Evolutionary conservation across 2,888 invertebrate genomes (phyloP).

Genomic region (Ochlodes sylvanus): DNA sequence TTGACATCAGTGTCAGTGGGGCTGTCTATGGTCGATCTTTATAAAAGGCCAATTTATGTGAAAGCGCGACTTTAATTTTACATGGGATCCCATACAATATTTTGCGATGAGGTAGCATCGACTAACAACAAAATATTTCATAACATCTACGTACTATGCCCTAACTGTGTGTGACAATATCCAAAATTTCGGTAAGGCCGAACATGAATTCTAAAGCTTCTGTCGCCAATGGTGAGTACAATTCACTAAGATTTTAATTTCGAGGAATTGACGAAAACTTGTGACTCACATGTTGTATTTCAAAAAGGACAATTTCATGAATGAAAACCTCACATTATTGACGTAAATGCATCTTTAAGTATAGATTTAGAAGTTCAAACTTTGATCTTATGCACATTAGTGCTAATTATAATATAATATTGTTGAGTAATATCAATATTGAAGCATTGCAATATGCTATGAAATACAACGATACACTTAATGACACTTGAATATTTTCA

Average conservation of each 20-base stretch:
- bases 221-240: constrained; percentile 76
- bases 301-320: constrained; percentile 25
- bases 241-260: constrained; percentile 55
- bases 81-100: constrained; percentile 53
- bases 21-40: constrained; percentile 50
- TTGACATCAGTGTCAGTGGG: constrained; percentile 49
- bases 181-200: constrained; percentile 73
- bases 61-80: constrained; percentile 56
- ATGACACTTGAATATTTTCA: constrained; percentile 2
- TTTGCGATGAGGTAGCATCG: constrained; percentile 79
- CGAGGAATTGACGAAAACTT: constrained; percentile 22
- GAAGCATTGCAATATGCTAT: neutral
- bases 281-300: constrained; percentile 38
- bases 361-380: neutral
- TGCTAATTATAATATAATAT: neutral
- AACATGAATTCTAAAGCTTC: constrained; percentile 71
- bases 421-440: constrained; percentile 6
- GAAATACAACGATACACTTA: neutral
- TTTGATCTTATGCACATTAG: neutral
- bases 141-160: constrained; percentile 76
- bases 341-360: neutral
- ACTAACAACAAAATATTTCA: constrained; percentile 53
- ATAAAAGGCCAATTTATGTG: constrained; percentile 65
- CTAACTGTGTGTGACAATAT: constrained; percentile 69
- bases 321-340: neutral